Evolutionary conservation across 2,113 vertebrate species (phyloP).

Genomic region (Coreoperca whiteheadi): DNA sequence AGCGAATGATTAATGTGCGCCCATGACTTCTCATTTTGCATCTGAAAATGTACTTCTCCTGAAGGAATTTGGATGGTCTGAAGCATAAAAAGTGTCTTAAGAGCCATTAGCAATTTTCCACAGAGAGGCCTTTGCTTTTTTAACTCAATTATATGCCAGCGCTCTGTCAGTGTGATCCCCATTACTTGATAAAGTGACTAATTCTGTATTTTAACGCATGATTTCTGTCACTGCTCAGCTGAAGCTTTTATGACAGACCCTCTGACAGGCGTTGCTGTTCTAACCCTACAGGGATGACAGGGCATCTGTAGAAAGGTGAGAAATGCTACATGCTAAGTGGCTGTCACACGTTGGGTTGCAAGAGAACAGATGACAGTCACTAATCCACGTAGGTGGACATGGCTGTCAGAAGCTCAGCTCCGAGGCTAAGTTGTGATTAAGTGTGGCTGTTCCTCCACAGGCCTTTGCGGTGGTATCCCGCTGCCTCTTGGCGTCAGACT

Average conservation of each 20-base stretch:
- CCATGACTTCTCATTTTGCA: not conserved
- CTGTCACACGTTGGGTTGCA: conserved; percentile 49
- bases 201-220: conserved; percentile 17
- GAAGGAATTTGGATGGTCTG: not conserved
- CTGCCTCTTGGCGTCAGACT: not conserved
- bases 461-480: conserved; percentile 1
- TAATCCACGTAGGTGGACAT: conserved; percentile 48
- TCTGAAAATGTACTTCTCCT: not conserved
- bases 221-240: conserved; percentile 44
- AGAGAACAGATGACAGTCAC: conserved; percentile 51
- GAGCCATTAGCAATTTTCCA: conserved; percentile 24
- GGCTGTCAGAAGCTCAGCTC: conserved; percentile 31
- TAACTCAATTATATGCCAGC: conserved; percentile 8
- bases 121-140: not conserved
- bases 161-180: not conserved
- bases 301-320: conserved; percentile 54
- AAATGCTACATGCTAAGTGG: conserved; percentile 62
- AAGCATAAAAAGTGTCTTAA: conserved; percentile 4
- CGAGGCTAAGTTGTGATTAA: conserved; percentile 42
- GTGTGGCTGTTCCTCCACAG: not conserved
- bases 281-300: conserved; percentile 58
- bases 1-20: not conserved
- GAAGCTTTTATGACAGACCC: conserved; percentile 50
- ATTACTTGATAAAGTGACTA: conserved; percentile 28
- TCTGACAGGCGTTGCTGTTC: conserved; percentile 66